These are phyloP conservation scores for Acheta domesticus DNA, from an alignment of 2,888 invertebrate species.

Conservation along the genomic window DNA sequence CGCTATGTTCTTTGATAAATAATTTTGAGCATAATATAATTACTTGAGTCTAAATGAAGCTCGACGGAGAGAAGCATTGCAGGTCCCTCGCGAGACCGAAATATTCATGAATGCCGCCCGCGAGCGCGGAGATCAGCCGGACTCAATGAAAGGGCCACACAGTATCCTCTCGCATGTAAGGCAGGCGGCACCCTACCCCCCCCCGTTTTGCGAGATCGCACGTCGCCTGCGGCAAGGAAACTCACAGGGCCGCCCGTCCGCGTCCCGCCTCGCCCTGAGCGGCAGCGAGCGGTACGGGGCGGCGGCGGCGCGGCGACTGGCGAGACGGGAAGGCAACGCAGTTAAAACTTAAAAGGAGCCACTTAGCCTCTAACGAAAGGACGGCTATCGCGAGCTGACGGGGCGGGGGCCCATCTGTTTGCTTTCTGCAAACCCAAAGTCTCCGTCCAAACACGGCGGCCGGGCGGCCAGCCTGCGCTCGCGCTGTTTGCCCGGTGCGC, in stretches of 20 bases:
- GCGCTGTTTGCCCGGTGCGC: background rate
- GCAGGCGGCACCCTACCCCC: background rate
- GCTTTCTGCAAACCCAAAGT: slow-evolving; percentile 27
- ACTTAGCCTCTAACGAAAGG: slow-evolving; percentile 26
- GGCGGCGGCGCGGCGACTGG: no score
- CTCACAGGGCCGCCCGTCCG: no score
- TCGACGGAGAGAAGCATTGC: no score
- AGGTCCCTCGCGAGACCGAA: no score
- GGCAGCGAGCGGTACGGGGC: background rate
- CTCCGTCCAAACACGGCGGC: slow-evolving; percentile 22
- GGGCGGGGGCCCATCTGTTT: slow-evolving; percentile 23
- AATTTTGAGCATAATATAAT: no score
- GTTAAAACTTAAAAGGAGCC: slow-evolving; percentile 29
- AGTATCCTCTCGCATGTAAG: slow-evolving; percentile 10
- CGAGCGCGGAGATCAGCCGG: no score
- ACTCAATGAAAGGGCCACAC: background rate
- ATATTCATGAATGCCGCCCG: no score
- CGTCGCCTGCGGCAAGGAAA: no score
- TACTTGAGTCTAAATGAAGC: no score
- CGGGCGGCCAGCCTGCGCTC: background rate
- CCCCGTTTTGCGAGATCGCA: no score
- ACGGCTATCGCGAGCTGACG: background rate
- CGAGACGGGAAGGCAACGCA: background rate
- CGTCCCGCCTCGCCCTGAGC: no score
- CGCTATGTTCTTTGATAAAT: no score